Evolutionary conservation across 2,113 vertebrate species (phyloP).

Genomic region (Forbesichthys agassizii): DNA sequence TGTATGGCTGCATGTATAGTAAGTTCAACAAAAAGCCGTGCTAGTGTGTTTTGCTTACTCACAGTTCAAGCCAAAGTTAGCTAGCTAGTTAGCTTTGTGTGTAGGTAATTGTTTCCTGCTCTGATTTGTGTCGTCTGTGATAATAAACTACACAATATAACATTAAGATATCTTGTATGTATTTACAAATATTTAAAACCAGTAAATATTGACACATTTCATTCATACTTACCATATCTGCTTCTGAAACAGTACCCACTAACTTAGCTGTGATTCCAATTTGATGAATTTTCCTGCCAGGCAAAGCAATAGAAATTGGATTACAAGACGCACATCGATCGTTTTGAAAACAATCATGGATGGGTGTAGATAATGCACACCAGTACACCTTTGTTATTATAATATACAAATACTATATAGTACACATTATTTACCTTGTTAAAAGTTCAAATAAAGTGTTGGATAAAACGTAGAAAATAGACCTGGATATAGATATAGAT

Average conservation of each 20-base stretch:
- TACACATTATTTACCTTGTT: too few relatives aligned
- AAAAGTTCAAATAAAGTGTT: too few relatives aligned
- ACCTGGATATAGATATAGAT: too few relatives aligned
- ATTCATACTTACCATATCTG: conserved; percentile 72
- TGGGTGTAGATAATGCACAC: not conserved
- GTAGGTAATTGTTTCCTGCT: not conserved
- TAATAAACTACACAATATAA: fast-evolving
- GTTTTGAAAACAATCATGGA: not conserved
- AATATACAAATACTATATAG: not conserved
- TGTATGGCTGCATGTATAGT: not conserved
- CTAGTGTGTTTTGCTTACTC: conserved; percentile 73
- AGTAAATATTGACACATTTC: fast-evolving
- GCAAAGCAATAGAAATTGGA: conserved; percentile 49
- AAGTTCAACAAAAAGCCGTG: too few relatives aligned
- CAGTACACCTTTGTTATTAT: not conserved
- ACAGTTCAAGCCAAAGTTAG: conserved; percentile 51
- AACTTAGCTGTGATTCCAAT: conserved; percentile 22
- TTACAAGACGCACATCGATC: not conserved
- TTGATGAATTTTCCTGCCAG: conserved; percentile 60
- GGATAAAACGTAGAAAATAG: too few relatives aligned
- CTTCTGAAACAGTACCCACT: conserved; percentile 9
- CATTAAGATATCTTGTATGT: fast-evolving
- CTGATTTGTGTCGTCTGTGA: not conserved
- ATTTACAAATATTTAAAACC: not conserved
- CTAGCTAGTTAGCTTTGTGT: conserved; percentile 31